Conservation (phyloP, 2,113 vertebrate genomes). For the Albula glossodonta region DNA sequence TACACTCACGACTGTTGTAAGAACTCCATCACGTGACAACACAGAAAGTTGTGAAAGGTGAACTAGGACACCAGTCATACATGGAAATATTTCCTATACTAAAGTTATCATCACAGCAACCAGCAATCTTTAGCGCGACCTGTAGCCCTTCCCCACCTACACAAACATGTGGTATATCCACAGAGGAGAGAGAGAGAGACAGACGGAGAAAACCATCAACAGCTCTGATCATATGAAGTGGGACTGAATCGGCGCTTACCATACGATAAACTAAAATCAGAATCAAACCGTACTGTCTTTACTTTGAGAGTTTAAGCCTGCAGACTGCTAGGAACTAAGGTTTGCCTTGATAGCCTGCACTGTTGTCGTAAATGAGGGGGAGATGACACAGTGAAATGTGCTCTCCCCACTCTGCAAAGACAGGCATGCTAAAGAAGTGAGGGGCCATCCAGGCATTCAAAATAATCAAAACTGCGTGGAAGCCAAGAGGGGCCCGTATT, state of each 20-base stretch:
- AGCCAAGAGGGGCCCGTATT: neutral
- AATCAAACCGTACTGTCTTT: neutral
- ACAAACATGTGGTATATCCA: neutral
- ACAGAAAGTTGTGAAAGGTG: no score
- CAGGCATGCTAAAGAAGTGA: neutral
- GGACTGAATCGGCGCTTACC: neutral
- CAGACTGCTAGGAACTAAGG: neutral
- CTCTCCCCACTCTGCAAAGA: neutral
- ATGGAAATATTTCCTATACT: neutral
- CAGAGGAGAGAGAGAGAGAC: neutral
- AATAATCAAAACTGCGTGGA: neutral
- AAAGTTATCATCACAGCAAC: neutral
- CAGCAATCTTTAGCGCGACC: neutral
- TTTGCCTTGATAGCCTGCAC: neutral
- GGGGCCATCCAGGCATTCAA: neutral
- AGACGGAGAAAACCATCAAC: neutral
- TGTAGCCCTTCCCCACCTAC: neutral
- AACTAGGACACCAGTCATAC: neutral
- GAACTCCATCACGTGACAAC: neutral
- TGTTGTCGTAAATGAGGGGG: neutral
- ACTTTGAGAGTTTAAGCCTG: neutral
- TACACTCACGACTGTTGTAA: neutral
- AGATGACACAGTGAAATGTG: neutral
- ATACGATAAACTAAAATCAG: neutral
- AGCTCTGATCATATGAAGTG: neutral